These are phyloP conservation scores for Panulirus ornatus DNA, from an alignment of 1,140 invertebrate genomes.

Conservation along the genomic window DNA sequence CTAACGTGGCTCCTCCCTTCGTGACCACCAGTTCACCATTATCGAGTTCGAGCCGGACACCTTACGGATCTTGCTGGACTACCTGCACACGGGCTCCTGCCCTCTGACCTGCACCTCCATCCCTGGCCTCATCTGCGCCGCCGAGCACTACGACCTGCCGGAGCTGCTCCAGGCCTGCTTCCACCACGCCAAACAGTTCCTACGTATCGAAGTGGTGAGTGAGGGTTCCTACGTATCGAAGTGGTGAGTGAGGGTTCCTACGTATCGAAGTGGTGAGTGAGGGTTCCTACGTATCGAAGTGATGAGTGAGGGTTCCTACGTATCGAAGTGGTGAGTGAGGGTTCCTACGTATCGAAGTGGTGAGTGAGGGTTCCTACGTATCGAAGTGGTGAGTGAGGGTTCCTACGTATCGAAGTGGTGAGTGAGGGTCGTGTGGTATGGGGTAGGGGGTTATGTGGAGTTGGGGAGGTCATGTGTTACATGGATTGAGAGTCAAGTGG, in stretches of 20 bases:
- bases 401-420: no score
- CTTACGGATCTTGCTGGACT: constrained; percentile 92
- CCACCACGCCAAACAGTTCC: constrained; percentile 95
- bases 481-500: no score
- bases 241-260: no score
- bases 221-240: no score
- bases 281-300: no score
- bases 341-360: no score
- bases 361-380: neutral
- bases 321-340: no score
- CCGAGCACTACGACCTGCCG: constrained; percentile 95
- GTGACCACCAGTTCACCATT: constrained; percentile 95
- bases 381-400: neutral
- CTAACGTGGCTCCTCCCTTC: constrained; percentile 66
- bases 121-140: constrained; percentile 94
- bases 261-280: no score
- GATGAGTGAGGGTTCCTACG: no score
- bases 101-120: constrained; percentile 94
- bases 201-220: constrained; percentile 91
- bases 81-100: constrained; percentile 94
- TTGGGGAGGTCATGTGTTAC: no score
- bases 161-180: constrained; percentile 96
- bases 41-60: constrained; percentile 97
- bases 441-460: no score
- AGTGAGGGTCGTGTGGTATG: no score